These are phyloP conservation scores for Tetraneura akinire DNA, from an alignment of 1,140 invertebrate species.

Conservation along the genomic window DNA sequence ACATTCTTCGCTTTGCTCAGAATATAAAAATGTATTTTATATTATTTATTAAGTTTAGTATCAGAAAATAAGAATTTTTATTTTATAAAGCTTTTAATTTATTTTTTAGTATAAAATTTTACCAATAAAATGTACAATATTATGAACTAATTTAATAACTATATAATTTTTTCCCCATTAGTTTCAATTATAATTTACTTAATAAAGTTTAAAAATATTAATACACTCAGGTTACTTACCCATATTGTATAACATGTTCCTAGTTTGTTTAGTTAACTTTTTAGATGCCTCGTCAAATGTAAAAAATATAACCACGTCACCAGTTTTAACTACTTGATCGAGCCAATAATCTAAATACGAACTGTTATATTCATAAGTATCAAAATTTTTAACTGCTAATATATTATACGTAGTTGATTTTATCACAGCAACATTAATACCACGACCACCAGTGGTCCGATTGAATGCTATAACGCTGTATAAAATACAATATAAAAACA, in stretches of 20 bases:
- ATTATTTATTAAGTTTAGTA: too few species aligned
- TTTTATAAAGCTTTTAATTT: too few species aligned
- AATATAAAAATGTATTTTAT: too few species aligned
- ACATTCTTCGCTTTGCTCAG: too few species aligned
- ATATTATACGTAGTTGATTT: conserved; percentile 54
- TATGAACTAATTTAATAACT: too few species aligned
- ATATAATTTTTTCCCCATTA: too few species aligned
- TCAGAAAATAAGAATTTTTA: too few species aligned
- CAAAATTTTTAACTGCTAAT: conserved; percentile 55
- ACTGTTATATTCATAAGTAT: conserved; percentile 56
- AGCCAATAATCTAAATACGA: conserved; percentile 55
- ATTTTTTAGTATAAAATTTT: too few species aligned
- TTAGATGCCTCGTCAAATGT: conserved; percentile 57
- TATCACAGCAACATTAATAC: conserved; percentile 56
- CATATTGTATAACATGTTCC: conserved; percentile 55
- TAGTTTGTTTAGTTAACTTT: conserved; percentile 55
- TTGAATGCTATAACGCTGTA: conserved; percentile 42
- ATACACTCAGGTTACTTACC: conserved; percentile 42
- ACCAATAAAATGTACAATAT: too few species aligned
- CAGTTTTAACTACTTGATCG: conserved; percentile 50
- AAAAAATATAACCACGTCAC: conserved; percentile 56
- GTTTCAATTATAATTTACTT: too few species aligned
- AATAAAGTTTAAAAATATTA: neutral
- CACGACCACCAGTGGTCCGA: conserved; percentile 54
- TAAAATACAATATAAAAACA: too few species aligned